Conservation (phyloP, 2,113 vertebrate genomes). For the Oenanthe oenanthe region DNA sequence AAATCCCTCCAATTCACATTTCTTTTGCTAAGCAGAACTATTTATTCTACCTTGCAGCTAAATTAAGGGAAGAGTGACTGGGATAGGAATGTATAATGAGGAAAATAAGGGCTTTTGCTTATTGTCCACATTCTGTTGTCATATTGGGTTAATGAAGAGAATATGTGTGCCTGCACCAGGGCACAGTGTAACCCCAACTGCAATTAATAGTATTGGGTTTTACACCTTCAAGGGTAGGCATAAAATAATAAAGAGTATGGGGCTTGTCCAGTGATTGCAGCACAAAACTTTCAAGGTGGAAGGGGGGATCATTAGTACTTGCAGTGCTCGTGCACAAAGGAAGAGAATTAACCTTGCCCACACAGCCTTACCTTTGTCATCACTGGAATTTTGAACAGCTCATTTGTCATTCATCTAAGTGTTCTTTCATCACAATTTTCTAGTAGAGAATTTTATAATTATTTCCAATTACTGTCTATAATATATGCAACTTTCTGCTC, state of each 20-base stretch:
- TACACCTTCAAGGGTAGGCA: background rate
- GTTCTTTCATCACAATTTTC: conserved; percentile 39
- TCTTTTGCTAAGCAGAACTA: background rate
- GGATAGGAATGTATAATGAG: background rate
- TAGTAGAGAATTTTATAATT: conserved; percentile 8
- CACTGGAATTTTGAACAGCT: background rate
- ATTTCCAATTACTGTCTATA: conserved; percentile 27
- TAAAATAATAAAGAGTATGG: background rate
- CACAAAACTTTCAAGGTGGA: background rate
- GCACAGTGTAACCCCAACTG: background rate
- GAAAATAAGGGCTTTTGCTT: background rate
- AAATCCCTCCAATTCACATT: background rate
- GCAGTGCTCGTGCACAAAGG: background rate
- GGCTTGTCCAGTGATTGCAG: background rate
- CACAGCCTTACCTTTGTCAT: conserved; percentile 11
- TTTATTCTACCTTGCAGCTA: background rate
- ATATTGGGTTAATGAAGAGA: background rate
- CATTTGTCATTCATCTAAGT: conserved; percentile 40
- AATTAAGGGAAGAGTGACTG: background rate
- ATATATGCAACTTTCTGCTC: conserved; percentile 22
- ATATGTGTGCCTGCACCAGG: background rate
- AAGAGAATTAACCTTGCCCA: conserved; percentile 9
- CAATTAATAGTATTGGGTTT: background rate
- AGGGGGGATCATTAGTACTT: background rate
- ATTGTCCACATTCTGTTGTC: background rate